Evolutionary conservation across 1,140 invertebrate species (phyloP).

Genomic region (Megathymus violae): DNA sequence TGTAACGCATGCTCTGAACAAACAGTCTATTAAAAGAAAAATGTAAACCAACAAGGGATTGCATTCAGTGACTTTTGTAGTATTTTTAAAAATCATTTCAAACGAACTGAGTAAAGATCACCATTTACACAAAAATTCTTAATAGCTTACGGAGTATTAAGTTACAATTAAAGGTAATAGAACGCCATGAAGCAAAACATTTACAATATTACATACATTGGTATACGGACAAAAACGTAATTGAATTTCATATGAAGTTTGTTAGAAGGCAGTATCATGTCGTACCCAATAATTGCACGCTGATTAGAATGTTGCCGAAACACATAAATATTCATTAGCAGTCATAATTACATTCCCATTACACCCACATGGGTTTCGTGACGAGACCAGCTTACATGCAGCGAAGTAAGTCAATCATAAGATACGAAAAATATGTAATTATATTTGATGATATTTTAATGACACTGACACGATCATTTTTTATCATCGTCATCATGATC

Average conservation of each 20-base stretch:
- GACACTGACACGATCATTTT: too few species aligned
- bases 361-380: slow-evolving; percentile 12
- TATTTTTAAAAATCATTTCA: too few species aligned
- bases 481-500: too few species aligned
- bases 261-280: slow-evolving; percentile 5
- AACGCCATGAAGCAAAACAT: background rate
- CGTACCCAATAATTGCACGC: slow-evolving; percentile 18
- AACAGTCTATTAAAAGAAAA: too few species aligned
- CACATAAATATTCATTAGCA: slow-evolving; percentile 27
- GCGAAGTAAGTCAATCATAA: background rate
- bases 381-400: slow-evolving; percentile 7
- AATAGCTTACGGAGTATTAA: background rate
- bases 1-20: too few species aligned
- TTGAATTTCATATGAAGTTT: slow-evolving; percentile 8
- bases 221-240: slow-evolving; percentile 9
- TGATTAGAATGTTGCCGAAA: slow-evolving; percentile 24
- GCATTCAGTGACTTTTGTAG: background rate
- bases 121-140: background rate
- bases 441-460: background rate
- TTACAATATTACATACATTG: background rate
- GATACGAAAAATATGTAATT: background rate
- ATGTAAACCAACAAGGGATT: slow-evolving; percentile 1
- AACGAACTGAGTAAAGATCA: too few species aligned
- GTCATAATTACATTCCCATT: slow-evolving; percentile 24
- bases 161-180: background rate